These are phyloP conservation scores for Coptotermes formosanus DNA, from an alignment of 1,140 invertebrate species.

Conservation along the genomic window DNA sequence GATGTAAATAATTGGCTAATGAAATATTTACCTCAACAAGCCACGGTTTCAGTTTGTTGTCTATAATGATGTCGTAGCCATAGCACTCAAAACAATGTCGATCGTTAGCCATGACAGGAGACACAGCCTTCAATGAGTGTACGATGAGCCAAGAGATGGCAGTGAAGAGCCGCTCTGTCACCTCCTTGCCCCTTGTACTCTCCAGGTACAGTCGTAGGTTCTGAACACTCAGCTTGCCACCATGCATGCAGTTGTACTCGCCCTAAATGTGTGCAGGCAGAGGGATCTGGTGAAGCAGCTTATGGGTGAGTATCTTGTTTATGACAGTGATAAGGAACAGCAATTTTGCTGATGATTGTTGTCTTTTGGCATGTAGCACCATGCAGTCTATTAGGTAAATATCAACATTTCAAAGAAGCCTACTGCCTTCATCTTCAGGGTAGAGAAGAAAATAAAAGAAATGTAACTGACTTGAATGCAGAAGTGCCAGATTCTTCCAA, in stretches of 20 bases:
- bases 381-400: too few species aligned
- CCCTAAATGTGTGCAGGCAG: conserved; percentile 57
- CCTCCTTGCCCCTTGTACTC: conserved; percentile 83
- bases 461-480: too few species aligned
- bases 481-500: too few species aligned
- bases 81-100: conserved; percentile 82
- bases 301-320: too few species aligned
- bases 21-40: conserved; percentile 63
- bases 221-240: conserved; percentile 91
- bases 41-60: conserved; percentile 83
- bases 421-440: too few species aligned
- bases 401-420: too few species aligned
- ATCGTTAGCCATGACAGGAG: conserved; percentile 72
- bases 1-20: background rate
- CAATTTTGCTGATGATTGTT: too few species aligned
- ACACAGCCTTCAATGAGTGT: conserved; percentile 72
- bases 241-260: conserved; percentile 92
- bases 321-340: too few species aligned
- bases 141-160: conserved; percentile 64
- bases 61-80: conserved; percentile 85
- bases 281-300: conserved; percentile 23
- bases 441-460: too few species aligned
- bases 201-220: conserved; percentile 89
- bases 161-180: conserved; percentile 79
- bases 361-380: too few species aligned